These are phyloP conservation scores for Drosophila birchii DNA, from an alignment of 2,888 invertebrate genomes.

Conservation along the genomic window DNA sequence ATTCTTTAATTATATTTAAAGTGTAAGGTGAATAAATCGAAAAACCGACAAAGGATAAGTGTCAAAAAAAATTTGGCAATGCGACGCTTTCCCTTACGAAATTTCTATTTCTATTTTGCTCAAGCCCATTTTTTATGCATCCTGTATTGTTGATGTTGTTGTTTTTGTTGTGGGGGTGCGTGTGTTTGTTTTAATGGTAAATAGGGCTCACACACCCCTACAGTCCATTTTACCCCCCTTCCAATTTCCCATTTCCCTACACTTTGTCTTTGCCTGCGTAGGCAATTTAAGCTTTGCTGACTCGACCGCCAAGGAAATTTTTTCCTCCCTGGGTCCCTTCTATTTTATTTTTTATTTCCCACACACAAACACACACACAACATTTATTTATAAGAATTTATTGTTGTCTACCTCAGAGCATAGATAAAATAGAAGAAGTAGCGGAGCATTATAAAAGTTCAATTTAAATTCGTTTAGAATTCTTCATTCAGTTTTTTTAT, in stretches of 20 bases:
- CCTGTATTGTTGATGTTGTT: slow-evolving; percentile 58
- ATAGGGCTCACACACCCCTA: slow-evolving; percentile 23
- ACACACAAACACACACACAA: slow-evolving; percentile 6
- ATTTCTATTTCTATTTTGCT: slow-evolving; percentile 2
- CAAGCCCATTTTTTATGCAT: slow-evolving; percentile 69
- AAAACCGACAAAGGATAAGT: slow-evolving; percentile 73
- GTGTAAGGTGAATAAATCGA: slow-evolving; percentile 3
- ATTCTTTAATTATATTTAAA: background rate
- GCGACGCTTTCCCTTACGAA: slow-evolving; percentile 57
- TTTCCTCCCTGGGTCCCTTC: slow-evolving; percentile 38
- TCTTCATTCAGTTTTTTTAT: slow-evolving; percentile 18
- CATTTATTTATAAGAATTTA: slow-evolving; percentile 74
- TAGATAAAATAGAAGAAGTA: slow-evolving; percentile 58
- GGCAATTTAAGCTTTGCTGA: slow-evolving; percentile 78
- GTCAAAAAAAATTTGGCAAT: slow-evolving; percentile 82
- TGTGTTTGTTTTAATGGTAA: slow-evolving; percentile 74
- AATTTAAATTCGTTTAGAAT: slow-evolving; percentile 70
- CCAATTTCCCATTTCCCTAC: background rate
- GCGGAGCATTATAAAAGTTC: slow-evolving; percentile 60
- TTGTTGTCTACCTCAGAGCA: slow-evolving; percentile 73
- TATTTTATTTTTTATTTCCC: slow-evolving; percentile 35
- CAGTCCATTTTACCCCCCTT: slow-evolving; percentile 1
- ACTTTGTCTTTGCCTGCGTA: slow-evolving; percentile 58
- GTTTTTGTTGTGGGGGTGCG: slow-evolving; percentile 33
- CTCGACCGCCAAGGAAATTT: slow-evolving; percentile 61